Evolutionary conservation across 30 jellyfish, hydroid and myxozoan genomes (phyloP), one percentile per base, ranked within the genome.

Genomic region (Chrysaora quinquecirrha): DNA sequence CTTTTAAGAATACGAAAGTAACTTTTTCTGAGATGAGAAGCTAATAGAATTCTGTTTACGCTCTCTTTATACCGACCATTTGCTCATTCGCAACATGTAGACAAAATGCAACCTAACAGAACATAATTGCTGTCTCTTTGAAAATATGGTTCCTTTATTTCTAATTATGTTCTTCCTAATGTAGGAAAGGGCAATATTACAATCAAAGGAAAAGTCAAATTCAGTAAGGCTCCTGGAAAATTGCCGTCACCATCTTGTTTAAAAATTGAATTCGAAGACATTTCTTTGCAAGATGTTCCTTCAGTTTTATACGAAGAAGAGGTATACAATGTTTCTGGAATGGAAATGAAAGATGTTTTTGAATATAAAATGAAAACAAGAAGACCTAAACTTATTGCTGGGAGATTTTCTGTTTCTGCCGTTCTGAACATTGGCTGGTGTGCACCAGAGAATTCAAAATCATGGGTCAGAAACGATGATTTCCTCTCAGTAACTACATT

Each of bases 371-470:
- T 87, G 31, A 58, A 29, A 31, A 68, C 90, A 20, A 66, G 32
- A 48, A 87, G 71, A 71, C 95, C 95, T 1, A 35, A 35, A 14
- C 66, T 46, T 54, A 16, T 22, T 0, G 54, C 60, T 3, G 34
- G 74, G 10, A 48, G 62, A 1, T 89, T 29, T 65, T 62, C 56
- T 23, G 62, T 89, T 12, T 30, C 80, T 22, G 91, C 73, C 18
- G 95, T 89, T 22, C 75, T 89, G 49, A 89, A 89, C 30, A 54
- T 75, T 9, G 95, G 95, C 23, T 89, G 97, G 97, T 89, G 97
- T 65, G 82, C 97, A 0, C 64, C 62, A 1, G 84, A 71, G 16
- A 56, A 49, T 2, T 31, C 84, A 2, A 32, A 61, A 14, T 34
- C 71, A 19, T 89, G 97, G 97, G 43, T 89, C 25, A 64, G 95